These are phyloP conservation scores for Micropterix aruncella DNA, from an alignment of 2,888 invertebrate species.

Conservation along the genomic window DNA sequence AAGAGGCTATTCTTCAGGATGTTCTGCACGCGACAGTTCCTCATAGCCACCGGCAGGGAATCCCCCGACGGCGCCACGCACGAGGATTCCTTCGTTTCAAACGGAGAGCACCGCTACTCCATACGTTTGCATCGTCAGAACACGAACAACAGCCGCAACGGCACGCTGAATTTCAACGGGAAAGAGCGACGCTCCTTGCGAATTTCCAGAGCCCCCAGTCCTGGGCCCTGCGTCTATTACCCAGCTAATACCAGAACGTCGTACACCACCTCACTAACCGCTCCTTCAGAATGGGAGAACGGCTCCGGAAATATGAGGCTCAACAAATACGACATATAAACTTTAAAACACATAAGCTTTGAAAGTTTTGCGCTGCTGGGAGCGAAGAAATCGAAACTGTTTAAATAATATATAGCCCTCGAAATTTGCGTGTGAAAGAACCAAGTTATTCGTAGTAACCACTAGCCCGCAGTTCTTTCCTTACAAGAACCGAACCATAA, in stretches of 20 bases:
- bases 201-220: constrained; percentile 24
- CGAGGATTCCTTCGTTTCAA: constrained; percentile 72
- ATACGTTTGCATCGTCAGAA: constrained; percentile 40
- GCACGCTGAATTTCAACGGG: constrained; percentile 19
- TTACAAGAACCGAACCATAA: no score
- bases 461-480: no score
- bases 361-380: no score
- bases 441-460: no score
- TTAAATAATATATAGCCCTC: no score
- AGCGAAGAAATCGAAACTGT: no score
- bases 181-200: constrained; percentile 21
- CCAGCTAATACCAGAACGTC: constrained; percentile 16
- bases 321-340: neutral
- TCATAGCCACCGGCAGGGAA: constrained; percentile 29
- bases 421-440: no score
- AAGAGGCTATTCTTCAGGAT: constrained; percentile 71
- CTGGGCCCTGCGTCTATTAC: constrained; percentile 30
- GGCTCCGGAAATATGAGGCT: neutral
- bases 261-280: constrained; percentile 10
- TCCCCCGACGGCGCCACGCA: constrained; percentile 59
- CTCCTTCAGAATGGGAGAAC: constrained; percentile 1
- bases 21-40: constrained; percentile 50
- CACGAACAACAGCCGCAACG: constrained; percentile 16
- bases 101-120: constrained; percentile 57
- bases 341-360: no score